Evolutionary conservation across 2,888 invertebrate species (phyloP), one percentile per base, ranked within the genome.

Genomic region (Drosophila glabriapex): DNA sequence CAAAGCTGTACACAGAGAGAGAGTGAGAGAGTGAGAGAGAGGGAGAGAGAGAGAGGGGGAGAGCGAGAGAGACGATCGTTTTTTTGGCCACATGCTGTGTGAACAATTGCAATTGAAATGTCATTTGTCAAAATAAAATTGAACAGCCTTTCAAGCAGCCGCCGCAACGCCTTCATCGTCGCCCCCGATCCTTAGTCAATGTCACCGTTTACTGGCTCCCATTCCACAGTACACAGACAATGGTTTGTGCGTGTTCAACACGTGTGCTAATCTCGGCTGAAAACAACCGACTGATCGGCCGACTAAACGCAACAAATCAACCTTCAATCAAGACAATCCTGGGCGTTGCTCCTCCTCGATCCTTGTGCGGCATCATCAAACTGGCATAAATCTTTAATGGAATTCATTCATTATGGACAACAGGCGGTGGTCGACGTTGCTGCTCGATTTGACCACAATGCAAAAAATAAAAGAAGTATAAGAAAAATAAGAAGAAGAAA

Each of bases 41-140:
- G 61, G 12, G 19, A 29, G 14, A 14, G 28, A 4, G n/a, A 14
- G 46, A 6, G 39, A 29, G 19, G n/a, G 1, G 0, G 2, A 14
- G 10, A 25, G 14, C 7, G 41, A 39, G 46, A 16, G 16, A 22
- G 10, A 43, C 7, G 29, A 56, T 56, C 41, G 56, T 35, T 37
- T 19, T 25, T 52, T 39, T 56, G 78, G 64, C 73, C 79, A 74
- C 87, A 85, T 76, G 82, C 82, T 77, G 81, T 74, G 80, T 50
- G 54, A 68, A 73, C 77, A 86, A 88, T 83, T 82, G 82, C 85
- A 82, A 92, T 92, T 92, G 92, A 91, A 87, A 85, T 91, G 91
- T 92, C 92, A 92, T 92, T 91, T 92, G 92, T 92, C 92, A 92
- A 92, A 91, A 91, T 91, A 92, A 89, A 90, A 90, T 91, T 89